These are phyloP conservation scores for Drosophila lini DNA, from an alignment of 1,140 invertebrate species.

Conservation along the genomic window DNA sequence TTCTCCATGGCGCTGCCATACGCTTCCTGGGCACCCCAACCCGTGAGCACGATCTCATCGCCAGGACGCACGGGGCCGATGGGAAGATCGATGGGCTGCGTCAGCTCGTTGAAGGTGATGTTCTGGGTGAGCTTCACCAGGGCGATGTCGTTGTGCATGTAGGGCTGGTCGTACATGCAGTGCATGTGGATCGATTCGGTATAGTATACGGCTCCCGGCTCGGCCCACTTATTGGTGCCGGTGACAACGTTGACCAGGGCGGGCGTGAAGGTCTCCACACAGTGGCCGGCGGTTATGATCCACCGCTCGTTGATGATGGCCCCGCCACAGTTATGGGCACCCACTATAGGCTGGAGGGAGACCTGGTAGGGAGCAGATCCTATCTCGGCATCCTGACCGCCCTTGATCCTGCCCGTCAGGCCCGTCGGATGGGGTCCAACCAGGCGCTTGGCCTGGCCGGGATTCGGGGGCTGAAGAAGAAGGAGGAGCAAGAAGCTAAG, in stretches of 20 bases:
- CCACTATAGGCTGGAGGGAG: slow-evolving; percentile 63
- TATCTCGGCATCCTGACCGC: slow-evolving; percentile 78
- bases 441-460: slow-evolving; percentile 28
- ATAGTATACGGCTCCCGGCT: slow-evolving; percentile 54
- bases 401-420: slow-evolving; percentile 74
- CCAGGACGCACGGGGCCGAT: neutral
- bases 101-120: slow-evolving; percentile 84
- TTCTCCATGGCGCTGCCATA: slow-evolving; percentile 41
- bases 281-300: slow-evolving; percentile 84
- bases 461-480: slow-evolving; percentile 5
- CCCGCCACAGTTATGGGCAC: slow-evolving; percentile 83
- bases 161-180: slow-evolving; percentile 70
- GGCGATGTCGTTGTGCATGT: slow-evolving; percentile 85
- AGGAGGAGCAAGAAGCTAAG: slow-evolving; percentile 31
- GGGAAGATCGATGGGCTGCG: slow-evolving; percentile 80
- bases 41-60: slow-evolving; percentile 84
- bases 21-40: slow-evolving; percentile 84
- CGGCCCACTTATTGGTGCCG: slow-evolving; percentile 53
- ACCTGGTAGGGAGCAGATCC: slow-evolving; percentile 84
- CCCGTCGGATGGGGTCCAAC: neutral
- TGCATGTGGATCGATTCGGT: slow-evolving; percentile 49
- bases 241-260: slow-evolving; percentile 44
- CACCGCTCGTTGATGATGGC: slow-evolving; percentile 81
- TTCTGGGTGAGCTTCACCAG: slow-evolving; percentile 81
- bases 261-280: slow-evolving; percentile 43